Base-by-base conservation (phyloP, 2,113 vertebrate genomes). In the Scatophagus argus region DNA sequence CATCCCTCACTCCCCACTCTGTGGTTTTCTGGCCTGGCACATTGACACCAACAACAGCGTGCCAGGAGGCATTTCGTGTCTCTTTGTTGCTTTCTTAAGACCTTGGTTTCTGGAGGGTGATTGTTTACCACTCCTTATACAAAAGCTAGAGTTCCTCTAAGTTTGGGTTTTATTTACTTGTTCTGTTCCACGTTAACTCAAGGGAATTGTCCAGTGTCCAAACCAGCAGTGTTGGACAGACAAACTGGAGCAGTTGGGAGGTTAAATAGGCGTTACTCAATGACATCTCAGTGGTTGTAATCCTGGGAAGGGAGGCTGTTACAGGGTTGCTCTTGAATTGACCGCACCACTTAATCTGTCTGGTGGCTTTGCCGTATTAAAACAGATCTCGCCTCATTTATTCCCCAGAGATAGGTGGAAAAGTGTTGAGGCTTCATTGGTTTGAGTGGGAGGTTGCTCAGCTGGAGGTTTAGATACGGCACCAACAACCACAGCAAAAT, bases 1-100 rank as follows among this genome's bases (percentile, higher is more conserved):
- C 51, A 41, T 44, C 76, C 76, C 60, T 85, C 59, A 38, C 43
- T 86, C 85, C 56, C 77, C 51, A n/a, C 79, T 88, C 64, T 81
- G 84, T 4, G 77, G 79, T 78, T 85, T 56, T 81, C 55, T 70
- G 72, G 61, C 46, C 75, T 62, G 84, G 54, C 81, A 65, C 27
- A 54, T 25, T 69, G 82, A 87, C 84, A 81, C 74, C 74, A 65
- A 25, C 82, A 79, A 65, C 51, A 62, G 29, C 27, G 17, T 32
- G 67, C 27, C 74, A 49, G 54, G 34, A 80, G 61, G 43, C 75
- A n/a, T 81, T 77, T 39, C 49, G 47, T 75, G 65, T 46, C 23
- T 62, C 71, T 52, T 31, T n/a, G 39, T 51, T 67, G 32, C 70
- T 61, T 51, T 65, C 39, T 23, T n/a, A 54, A 31, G n/a, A 34